A percentile compares a stretch with the other conserved stretches of the same genome.
Evolutionary conservation across 2,113 vertebrate species (phyloP).

Genomic region (Sphaerodactylus townsendi): DNA sequence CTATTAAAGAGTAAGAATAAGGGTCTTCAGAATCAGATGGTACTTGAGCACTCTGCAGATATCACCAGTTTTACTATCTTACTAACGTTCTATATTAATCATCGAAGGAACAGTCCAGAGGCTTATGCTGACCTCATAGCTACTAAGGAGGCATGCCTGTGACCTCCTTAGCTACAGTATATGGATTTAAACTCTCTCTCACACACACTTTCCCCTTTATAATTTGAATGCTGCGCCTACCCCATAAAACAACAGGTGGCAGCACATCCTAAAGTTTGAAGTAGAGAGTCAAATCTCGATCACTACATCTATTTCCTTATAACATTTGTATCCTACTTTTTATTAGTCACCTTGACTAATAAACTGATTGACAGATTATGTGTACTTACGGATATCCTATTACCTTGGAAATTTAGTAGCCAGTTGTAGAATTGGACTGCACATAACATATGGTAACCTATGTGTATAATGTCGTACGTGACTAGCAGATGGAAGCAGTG

Average conservation of each 20-base stretch:
- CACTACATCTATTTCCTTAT: neutral
- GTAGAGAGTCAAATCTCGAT: neutral
- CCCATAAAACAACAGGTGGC: neutral
- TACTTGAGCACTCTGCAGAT: neutral
- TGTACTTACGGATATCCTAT: neutral
- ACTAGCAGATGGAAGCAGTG: neutral
- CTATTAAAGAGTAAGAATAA: neutral
- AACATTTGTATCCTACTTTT: too few species aligned
- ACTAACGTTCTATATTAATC: too few species aligned
- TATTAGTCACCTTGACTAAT: too few species aligned
- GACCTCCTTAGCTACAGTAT: too few species aligned
- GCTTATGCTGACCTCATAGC: too few species aligned
- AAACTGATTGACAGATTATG: too few species aligned
- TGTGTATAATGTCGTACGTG: rapidly evolving
- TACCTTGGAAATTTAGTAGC: neutral
- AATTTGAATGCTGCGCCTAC: neutral
- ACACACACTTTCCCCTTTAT: too few species aligned
- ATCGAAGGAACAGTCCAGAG: too few species aligned
- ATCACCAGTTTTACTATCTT: too few species aligned
- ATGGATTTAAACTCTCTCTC: too few species aligned
- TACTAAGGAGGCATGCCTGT: too few species aligned
- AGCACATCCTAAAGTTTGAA: neutral
- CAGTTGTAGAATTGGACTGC: neutral
- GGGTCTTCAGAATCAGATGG: neutral
- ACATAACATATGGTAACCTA: neutral